Evolutionary conservation across 2,113 vertebrate species (phyloP), one percentile per base, ranked within the genome.

Genomic region (Clarias magur): DNA sequence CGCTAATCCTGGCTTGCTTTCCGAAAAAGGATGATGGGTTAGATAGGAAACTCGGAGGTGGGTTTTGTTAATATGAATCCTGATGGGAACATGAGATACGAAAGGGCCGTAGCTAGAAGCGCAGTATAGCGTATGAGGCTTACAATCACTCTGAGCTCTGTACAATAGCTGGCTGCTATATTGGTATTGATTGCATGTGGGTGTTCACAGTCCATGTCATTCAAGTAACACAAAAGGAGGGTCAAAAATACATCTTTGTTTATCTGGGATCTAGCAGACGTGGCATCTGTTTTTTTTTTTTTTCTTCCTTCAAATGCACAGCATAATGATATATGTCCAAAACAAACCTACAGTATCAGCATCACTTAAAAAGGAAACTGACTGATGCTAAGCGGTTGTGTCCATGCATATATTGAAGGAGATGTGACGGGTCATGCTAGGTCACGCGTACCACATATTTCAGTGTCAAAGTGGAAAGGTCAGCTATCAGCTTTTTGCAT

Each of bases 401-500:
- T 57, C 12, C 62, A 56, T 48, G 34, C 19, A 38, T 60, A 30
- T 21, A 57, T 15, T 85, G n/a, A 79, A 48, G 38, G 8, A 57
- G 30, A 84, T 59, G 56, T 82, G 67, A 34, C 21, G 25, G 75
- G 82, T 87, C 75, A 80, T 65, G 54, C 27, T 25, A 76, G 85
- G 68, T 87, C 53, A 76, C 12, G 4, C 63, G 78, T 60, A 78
- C 30, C 67, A 85, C 48, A 85, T 78, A 54, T 72, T 89, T 73
- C 57, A 6, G 78, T 59, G 78, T 87, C 85, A 79, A n/a, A 79
- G 53, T 27, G 48, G 30, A 85, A 34, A 73, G 83, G 83, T 72
- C 68, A 82, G 82, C 81, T 38, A 85, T 38, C 62, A 83, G 85
- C 34, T 87, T 87, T 9, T 42, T 63, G 79, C 85, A 57, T 84